Evolutionary conservation across 2,888 invertebrate species (phyloP), one percentile per base, ranked within the genome.

Genomic region (Tineola bisselliella): DNA sequence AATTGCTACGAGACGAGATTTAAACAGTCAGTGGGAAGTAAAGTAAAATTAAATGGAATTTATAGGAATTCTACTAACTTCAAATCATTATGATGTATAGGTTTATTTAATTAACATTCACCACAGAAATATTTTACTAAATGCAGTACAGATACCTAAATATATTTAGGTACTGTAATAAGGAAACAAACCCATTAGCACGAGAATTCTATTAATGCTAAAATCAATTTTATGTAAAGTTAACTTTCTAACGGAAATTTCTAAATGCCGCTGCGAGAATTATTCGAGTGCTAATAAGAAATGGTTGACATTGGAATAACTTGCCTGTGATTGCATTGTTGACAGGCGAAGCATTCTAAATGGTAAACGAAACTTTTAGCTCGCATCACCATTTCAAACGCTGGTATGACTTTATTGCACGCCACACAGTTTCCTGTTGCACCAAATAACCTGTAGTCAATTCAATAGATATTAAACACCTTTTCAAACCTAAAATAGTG

Each of bases 301-400:
- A 48, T 48, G n/a, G n/a, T n/a, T n/a, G n/a, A n/a, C n/a, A n/a
- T 8, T 48, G 17, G 15, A 48, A 17, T 17, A 48, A 43, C 76
- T 82, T 80, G 96, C 96, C 96, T 94, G 89, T 96, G 95, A 88
- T 94, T 95, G 84, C 96, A 96, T 79, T 96, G 95, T 82, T 96
- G 96, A 88, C 96, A 96, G 69, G 96, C 95, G 80, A 96, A 96
- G 81, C 96, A 96, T 81, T 96, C 96, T 82, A 96, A 90, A 86
- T 96, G 96, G 88, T 96, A 96, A 66, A 96, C 96, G 82, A 96
- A 95, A 74, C 92, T 93, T 82, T 94, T 92, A 67, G 95, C 96
- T 79, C 95, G 90, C 96, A 97, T 96, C 71, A 96, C 96, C 95
- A 96, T 95, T 88, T 96, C 96, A 84, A 96, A 96, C 66, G 96